A percentile compares a stretch with the other conserved stretches of the same genome.
phyloP scores from a whole-genome alignment of 2,797 vertebrate genomes.

The Neopelma chrysocephalum region DNA sequence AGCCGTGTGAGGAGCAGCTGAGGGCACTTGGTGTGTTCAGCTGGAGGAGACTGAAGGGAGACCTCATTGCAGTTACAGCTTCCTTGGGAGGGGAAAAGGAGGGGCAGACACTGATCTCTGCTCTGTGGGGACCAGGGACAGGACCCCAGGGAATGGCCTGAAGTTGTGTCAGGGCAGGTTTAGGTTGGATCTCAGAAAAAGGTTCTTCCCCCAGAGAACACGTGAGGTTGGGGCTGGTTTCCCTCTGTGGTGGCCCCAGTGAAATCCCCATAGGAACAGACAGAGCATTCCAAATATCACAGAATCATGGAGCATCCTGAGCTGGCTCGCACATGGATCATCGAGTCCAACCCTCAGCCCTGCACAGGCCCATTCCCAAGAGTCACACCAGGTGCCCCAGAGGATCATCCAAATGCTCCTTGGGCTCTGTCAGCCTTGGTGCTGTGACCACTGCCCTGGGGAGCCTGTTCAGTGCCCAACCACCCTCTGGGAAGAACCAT shows the following conservation, averaged over 20 bases:
- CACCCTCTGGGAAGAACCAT: not conserved
- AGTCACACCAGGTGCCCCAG: not conserved
- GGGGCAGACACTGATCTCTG: not conserved
- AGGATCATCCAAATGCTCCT: not conserved
- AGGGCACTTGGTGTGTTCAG: not conserved
- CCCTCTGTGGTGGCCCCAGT: too few species aligned
- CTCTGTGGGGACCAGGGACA: not conserved
- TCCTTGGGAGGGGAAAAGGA: not conserved
- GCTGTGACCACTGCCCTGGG: not conserved
- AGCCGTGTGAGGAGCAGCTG: too few species aligned
- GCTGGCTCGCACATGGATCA: not conserved
- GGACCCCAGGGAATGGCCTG: not conserved
- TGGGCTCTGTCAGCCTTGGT: not conserved
- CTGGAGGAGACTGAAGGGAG: not conserved
- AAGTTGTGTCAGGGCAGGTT: not conserved
- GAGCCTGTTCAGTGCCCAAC: not conserved
- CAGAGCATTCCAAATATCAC: too few species aligned
- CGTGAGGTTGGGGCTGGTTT: too few species aligned
- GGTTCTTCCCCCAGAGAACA: too few species aligned
- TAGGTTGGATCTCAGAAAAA: too few species aligned
- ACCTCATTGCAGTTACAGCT: not conserved
- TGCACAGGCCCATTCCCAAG: not conserved
- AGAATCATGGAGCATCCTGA: too few species aligned
- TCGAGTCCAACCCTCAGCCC: fast-evolving
- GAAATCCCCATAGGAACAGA: too few species aligned